Percentiles rank a stretch among this genome's conserved stretches.
Conservation (phyloP, 2,113 vertebrate species). For the Cercocebus atys region DNA sequence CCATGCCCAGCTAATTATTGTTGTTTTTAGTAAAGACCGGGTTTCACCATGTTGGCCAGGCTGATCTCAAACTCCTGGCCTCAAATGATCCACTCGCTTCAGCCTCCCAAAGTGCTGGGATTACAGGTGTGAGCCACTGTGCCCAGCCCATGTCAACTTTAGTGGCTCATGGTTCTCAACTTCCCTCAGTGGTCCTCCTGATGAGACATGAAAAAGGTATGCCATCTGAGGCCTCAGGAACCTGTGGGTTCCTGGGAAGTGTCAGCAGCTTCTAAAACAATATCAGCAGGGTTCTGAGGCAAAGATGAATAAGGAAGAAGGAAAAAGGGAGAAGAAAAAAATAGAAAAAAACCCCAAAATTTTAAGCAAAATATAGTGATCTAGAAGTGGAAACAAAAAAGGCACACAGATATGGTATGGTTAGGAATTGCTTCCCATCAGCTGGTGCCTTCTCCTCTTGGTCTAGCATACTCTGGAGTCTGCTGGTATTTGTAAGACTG, state of each 20-base stretch:
- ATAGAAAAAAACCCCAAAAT: background rate
- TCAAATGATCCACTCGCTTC: no score
- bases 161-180: background rate
- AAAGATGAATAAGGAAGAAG: background rate
- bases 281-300: background rate
- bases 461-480: accelerated
- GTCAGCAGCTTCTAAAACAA: background rate
- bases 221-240: background rate
- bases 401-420: background rate
- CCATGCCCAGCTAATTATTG: no score
- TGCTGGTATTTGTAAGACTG: background rate
- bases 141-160: background rate
- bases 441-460: background rate
- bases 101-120: no score
- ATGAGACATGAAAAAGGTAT: background rate
- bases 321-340: background rate
- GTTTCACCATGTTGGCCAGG: no score
- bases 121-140: no score
- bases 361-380: background rate
- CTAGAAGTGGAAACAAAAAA: background rate
- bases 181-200: background rate
- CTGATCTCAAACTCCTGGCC: no score
- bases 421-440: background rate
- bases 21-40: no score
- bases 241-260: background rate